A percentile compares a stretch with the other conserved stretches of the same genome.
phyloP scores from a whole-genome alignment of 1,140 invertebrate species.

The Atta texana region DNA sequence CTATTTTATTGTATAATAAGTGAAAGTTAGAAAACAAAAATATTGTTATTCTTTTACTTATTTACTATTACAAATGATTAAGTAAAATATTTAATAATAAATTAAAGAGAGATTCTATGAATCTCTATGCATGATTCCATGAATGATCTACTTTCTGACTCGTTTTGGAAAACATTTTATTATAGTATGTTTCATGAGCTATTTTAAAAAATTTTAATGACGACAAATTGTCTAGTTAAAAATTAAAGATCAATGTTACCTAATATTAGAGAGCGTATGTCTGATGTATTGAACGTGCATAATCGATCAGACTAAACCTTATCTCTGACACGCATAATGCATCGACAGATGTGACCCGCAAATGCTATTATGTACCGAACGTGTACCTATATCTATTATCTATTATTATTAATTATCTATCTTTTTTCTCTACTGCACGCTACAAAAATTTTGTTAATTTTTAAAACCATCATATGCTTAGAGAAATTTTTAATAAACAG shows the following conservation, averaged over 20 bases:
- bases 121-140: background rate
- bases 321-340: constrained; percentile 42
- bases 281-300: constrained; percentile 10
- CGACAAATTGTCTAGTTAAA: background rate
- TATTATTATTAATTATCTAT: constrained; percentile 55
- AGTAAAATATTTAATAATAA: no score
- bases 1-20: no score
- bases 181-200: background rate
- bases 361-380: constrained; percentile 58
- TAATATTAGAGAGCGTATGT: constrained; percentile 10
- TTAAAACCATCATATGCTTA: background rate
- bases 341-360: constrained; percentile 66
- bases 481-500: background rate
- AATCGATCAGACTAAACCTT: constrained; percentile 61
- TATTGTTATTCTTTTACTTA: no score
- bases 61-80: no score
- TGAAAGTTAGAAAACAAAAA: no score
- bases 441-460: constrained; percentile 15
- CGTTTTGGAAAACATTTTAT: background rate
- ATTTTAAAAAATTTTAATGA: background rate
- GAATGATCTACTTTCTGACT: background rate
- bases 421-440: background rate
- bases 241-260: constrained; percentile 13
- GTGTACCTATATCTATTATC: constrained; percentile 35
- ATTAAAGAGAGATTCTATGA: background rate